Base-by-base conservation (phyloP, 2,113 vertebrate species). In the Ploceus nigricollis region DNA sequence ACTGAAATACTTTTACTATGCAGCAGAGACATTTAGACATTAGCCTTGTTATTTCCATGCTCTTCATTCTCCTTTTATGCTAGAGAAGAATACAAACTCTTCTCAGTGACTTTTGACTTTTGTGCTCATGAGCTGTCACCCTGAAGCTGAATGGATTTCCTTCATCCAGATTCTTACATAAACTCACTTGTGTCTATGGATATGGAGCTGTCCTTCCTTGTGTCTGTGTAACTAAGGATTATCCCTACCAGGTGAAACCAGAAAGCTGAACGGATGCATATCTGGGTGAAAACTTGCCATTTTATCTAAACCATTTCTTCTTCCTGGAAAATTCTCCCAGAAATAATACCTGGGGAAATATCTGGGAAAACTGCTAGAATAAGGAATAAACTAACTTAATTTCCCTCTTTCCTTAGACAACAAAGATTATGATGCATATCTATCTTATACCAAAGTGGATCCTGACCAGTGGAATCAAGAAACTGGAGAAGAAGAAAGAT, bases 371-470 rank as follows among this genome's bases (percentile, higher is more conserved):
- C 15, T 37, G 2, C 31, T 75, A 51, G 19, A 79, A 53, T 35
- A 61, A 40, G 22, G 11, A 42, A 65, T 47, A 50, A 79, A 33
- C 7, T 63, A 57, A 69, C 28, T 82, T 80, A 21, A 7, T 89
- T 92, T 78, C 27, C 79, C 7, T 61, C 11, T 90, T 64, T 77
- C 30, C 53, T 89, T 96, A 99, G 99, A 99, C 93, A 99, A 99
- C 96, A 99, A 99, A 98, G 99, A 99, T 97, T 99, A 99, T 7
- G 99, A 99, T 95, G 99, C 99, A 5, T 99, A 99, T 94, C 97
- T 99, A 44, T 99, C 99, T 84, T 99, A 99, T 97, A 99, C 99
- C 98, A 99, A 99, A 98, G 99, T 99, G 97, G 99, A 99, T 96
- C 99, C 99, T 82, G 99, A 99, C 95, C 99, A 99, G 94, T 99